Conservation (phyloP, 2,797 vertebrate species). For the Poliocrania exsul region DNA sequence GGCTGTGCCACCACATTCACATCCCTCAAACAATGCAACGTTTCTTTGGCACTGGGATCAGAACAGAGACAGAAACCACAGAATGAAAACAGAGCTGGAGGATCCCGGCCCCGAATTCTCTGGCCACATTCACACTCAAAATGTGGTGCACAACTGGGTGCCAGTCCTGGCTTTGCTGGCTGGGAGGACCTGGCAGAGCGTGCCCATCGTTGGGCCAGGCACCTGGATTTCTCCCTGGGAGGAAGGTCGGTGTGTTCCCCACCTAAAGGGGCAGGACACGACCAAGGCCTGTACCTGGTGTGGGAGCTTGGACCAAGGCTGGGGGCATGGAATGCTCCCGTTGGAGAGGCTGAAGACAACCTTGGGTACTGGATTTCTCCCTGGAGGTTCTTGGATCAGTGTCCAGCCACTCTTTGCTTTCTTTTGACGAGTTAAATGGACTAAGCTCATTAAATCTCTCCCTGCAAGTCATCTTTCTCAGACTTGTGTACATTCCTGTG, state of each 20-base stretch:
- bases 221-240: neutral
- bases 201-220: neutral
- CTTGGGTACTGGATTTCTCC: neutral
- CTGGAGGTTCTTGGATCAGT: neutral
- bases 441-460: neutral
- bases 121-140: neutral
- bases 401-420: neutral
- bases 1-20: neutral
- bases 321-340: neutral
- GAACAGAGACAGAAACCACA: conserved; percentile 30
- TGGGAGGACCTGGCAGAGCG: neutral
- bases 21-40: conserved; percentile 15
- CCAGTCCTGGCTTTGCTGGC: neutral
- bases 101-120: neutral
- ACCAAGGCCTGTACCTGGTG: neutral
- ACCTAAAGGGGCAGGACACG: neutral
- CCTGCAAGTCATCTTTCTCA: neutral
- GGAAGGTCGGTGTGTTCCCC: neutral
- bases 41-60: neutral
- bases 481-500: neutral
- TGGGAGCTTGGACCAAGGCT: neutral
- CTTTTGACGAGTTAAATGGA: neutral
- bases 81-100: conserved; percentile 21
- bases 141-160: neutral
- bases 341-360: neutral